A percentile compares a stretch with the other conserved stretches of the same genome.
These are phyloP conservation scores for Microdon myrmicae DNA, from an alignment of 2,888 invertebrate genomes.

Conservation along the genomic window DNA sequence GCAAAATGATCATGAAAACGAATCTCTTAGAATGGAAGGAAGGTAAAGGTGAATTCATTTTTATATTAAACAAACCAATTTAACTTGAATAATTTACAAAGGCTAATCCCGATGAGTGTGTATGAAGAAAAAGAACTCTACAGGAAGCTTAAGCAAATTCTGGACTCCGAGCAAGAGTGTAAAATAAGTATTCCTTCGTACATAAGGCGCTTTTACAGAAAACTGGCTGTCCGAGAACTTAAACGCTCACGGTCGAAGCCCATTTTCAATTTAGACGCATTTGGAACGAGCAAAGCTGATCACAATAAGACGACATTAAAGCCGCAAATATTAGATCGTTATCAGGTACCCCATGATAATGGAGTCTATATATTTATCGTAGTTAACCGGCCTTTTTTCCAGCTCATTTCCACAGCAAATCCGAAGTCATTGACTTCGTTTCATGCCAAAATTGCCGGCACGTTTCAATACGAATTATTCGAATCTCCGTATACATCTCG, in stretches of 20 bases:
- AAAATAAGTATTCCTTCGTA: conserved; percentile 60
- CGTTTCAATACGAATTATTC: conserved; percentile 70
- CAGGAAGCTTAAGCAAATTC: conserved; percentile 59
- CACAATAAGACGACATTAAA: conserved; percentile 12
- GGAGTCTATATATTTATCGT: not conserved
- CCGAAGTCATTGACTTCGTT: conserved; percentile 59
- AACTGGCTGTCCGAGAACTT: conserved; percentile 70
- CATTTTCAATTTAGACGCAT: conserved; percentile 71
- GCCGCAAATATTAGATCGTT: conserved; percentile 63
- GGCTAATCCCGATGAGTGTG: conserved; percentile 59
- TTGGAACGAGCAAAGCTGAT: not conserved
- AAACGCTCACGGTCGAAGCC: conserved; percentile 71
- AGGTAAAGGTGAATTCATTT: conserved; percentile 10
- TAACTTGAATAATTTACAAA: too few species aligned
- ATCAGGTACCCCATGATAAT: conserved; percentile 54
- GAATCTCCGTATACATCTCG: conserved; percentile 78
- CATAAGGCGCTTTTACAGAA: conserved; percentile 69
- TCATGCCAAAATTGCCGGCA: conserved; percentile 70
- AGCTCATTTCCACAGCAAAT: conserved; percentile 58
- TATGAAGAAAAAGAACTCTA: conserved; percentile 63
- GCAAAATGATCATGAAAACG: conserved; percentile 28
- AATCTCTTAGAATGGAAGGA: conserved; percentile 36
- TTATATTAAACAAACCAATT: too few species aligned
- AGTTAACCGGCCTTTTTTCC: conserved; percentile 6
- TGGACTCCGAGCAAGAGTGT: conserved; percentile 56